Base-by-base conservation (phyloP, 1,140 invertebrate genomes). In the Pogonus chalceus region DNA sequence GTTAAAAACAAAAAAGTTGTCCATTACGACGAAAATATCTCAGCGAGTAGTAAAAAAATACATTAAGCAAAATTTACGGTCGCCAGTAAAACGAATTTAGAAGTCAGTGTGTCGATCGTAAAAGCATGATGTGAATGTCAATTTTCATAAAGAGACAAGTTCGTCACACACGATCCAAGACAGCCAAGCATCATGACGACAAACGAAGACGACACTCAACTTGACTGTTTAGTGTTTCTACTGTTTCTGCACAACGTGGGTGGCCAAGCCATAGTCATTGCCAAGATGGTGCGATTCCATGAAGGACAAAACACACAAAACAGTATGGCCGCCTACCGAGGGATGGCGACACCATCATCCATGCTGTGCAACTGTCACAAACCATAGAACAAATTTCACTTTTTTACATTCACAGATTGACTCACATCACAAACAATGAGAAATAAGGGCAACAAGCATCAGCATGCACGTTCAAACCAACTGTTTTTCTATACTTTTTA, bases 261-360 rank as follows among this genome's bases (percentile, higher is more conserved):
- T 43, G 37, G 37, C 9, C 37, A 14, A 31, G 26, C 26, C 26
- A 31, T 4, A 31, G 26, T 31, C 4, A 7, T 16, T 10, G 37
- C 18, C 7, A 7, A 14, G 4, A 31, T 31, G 18, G 37, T 43
- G 37, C 18, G 37, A 43, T 18, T 7, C 9, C 4, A 16, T 18
- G 37, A 43, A 43, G 37, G 37, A 43, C 37, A 43, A 43, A 43
- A 43, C 18, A 43, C 7, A 43, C 37, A 43, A 43, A 43, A 43
- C 18, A 43, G 37, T 43, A 43, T 16, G 37, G 37, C 37, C 37
- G 37, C 37, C 37, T 16, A 16, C 18, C 37, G 37, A 9, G 37
- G 37, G 37, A 43, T 43, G 37, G 37, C 37, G 37, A 43, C 37
- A 43, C 37, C 18, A 18, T 43, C 9, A 18, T 7, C 7, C 37